Evolutionary conservation across 2,888 invertebrate genomes (phyloP), one percentile per base, ranked within the genome.

Genomic region (Liopterus haemorrhoidalis): DNA sequence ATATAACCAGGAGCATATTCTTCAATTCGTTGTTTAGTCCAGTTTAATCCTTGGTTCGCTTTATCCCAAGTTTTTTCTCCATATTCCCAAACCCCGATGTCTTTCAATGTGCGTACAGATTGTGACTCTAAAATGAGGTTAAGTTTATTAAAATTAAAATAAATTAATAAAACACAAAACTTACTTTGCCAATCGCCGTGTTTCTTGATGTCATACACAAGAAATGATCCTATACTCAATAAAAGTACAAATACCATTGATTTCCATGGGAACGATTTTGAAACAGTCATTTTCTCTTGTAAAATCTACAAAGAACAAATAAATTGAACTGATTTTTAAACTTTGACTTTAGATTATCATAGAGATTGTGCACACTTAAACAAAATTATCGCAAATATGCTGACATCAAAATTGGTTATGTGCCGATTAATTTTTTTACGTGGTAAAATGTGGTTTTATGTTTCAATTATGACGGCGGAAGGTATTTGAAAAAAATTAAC

Each of bases 161-260:
- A 15, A 36, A 36, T 19, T 16, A 41, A 22, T 32, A 30, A n/a
- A 9, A 24, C 11, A 1, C 44, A 46, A 40, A 24, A 70, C 73
- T 75, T 67, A 82, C 82, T 75, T 57, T 81, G 76, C 69, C 85
- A 84, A 49, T 81, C 81, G 45, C 76, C 76, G 57, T 79, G 74
- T 50, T 70, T 73, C 22, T 77, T 74, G 18, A 80, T 75, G 67
- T 87, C 86, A 54, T 78, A 79, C 22, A 73, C 69, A 43, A 86
- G 65, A 45, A 80, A 65, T 30, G 75, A 76, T 49, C 71, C 76
- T 51, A 81, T 76, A 49, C 76, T 62, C 19, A 76, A 58, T 49
- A 82, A 56, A 42, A 83, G 59, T 50, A 83, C 62, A 61, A 84
- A 69, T 59, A 76, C 76, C 46, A 80, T 76, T 60, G 75, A 73